Conservation (phyloP, 2,888 invertebrate species). For the Tortricodes alternella region DNA sequence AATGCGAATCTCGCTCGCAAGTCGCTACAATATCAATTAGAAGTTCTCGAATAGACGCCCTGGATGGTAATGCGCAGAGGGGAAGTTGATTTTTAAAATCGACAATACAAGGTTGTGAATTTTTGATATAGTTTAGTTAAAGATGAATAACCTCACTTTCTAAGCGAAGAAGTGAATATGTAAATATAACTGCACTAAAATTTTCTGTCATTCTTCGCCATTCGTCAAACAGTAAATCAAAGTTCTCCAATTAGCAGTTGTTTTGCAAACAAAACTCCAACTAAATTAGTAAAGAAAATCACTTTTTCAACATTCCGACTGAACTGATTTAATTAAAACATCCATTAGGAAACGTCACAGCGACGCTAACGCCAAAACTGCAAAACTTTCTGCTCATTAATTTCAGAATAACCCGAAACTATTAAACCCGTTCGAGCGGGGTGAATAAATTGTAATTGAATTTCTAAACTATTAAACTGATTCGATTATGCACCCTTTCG, state of each 20-base stretch:
- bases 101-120: too few relatives aligned
- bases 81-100: too few relatives aligned
- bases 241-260: not conserved
- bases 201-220: too few relatives aligned
- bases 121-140: too few relatives aligned
- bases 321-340: constrained; percentile 2
- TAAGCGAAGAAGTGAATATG: too few relatives aligned
- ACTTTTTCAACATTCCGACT: not conserved
- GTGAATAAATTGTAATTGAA: constrained; percentile 8
- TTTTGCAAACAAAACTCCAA: not conserved
- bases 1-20: too few relatives aligned
- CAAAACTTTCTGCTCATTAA: constrained; percentile 20
- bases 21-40: too few relatives aligned
- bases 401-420: constrained; percentile 20
- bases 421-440: constrained; percentile 8
- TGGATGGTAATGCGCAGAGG: too few relatives aligned
- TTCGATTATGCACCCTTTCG: not conserved
- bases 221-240: not conserved
- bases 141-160: too few relatives aligned
- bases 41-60: too few relatives aligned
- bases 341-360: constrained; percentile 2
- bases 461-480: not conserved
- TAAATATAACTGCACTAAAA: too few relatives aligned
- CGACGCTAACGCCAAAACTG: constrained; percentile 9
- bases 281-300: not conserved